Conservation (phyloP, 2,888 invertebrate genomes). For the Panopea generosa region DNA sequence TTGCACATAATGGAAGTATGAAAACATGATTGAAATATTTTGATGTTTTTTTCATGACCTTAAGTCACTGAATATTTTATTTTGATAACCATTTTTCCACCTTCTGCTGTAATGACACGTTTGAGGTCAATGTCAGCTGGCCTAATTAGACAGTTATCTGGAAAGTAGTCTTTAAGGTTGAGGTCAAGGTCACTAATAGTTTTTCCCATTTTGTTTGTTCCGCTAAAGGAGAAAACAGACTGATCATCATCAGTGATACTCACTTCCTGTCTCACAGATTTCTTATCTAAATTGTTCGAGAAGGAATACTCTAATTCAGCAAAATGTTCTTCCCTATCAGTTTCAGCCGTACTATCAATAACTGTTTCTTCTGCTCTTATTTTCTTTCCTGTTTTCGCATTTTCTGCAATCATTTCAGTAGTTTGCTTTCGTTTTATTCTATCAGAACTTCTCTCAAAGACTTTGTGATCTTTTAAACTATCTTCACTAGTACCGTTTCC, state of each 20-base stretch:
- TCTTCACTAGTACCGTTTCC: conserved; percentile 3
- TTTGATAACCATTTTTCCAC: conserved; percentile 40
- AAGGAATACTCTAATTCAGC: conserved; percentile 31
- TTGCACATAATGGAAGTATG: no score
- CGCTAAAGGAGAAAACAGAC: conserved; percentile 26
- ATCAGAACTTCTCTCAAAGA: no score
- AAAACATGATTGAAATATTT: background rate
- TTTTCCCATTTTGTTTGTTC: conserved; percentile 20
- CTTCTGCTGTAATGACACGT: conserved; percentile 37
- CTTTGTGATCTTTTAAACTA: background rate
- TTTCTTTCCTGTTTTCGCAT: no score
- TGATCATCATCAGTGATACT: conserved; percentile 26
- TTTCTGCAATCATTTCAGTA: background rate
- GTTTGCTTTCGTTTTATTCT: background rate
- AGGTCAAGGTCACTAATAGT: conserved; percentile 41
- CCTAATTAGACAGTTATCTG: conserved; percentile 38
- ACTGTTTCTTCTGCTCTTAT: background rate
- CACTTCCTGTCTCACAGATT: conserved; percentile 33
- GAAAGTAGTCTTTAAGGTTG: conserved; percentile 46
- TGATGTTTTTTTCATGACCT: background rate
- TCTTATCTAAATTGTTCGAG: conserved; percentile 21
- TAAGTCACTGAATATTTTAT: conserved; percentile 20
- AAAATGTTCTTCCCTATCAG: background rate
- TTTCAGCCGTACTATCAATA: background rate
- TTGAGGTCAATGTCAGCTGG: conserved; percentile 40